Evolutionary conservation across 2,888 invertebrate genomes (phyloP), one percentile per base, ranked within the genome.

Genomic region (Protophormia terraenovae): DNA sequence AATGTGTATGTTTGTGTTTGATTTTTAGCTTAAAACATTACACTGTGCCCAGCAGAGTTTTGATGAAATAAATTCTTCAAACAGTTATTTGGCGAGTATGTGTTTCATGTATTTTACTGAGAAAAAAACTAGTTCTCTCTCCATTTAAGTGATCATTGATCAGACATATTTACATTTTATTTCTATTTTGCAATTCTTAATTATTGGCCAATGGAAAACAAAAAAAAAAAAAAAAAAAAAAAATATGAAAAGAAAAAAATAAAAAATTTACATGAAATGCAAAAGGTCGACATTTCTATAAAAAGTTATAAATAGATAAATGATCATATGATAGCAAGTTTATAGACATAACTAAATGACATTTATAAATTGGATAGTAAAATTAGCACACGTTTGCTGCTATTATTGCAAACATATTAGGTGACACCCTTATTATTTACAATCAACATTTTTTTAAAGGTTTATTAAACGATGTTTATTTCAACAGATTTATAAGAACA

Each of bases 151-250:
- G 14, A 14, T 69, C 10, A 35, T 14, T 16, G 14, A 14, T 69
- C 10, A 55, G 3, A 16, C n/a, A 32, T 7, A 41, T 14, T 35
- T 12, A 38, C 8, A 64, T 53, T 19, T 66, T 67, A 58, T 29
- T 24, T 2, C 14, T 0, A 16, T 60, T 29, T 58, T 69, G 69
- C 69, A 69, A 47, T 69, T 50, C 12, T 78, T 78, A 60, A 58
- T 69, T 69, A 50, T 60, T 69, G 78, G 47, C 8, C 19, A 78
- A 19, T 60, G 27, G 16, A 78, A 19, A 69, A 76, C 60, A 10
- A 0, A n/a, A 7, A 24, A 58, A 77, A 50, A 41, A 1, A 16
- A 22, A n/a, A 64, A 53, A 38, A n/a, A n/a, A n/a, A n/a, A n/a
- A n/a, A n/a, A n/a, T n/a, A n/a, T n/a, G n/a, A n/a, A 76, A 69